Percentiles rank a stretch among this genome's conserved stretches.
Evolutionary conservation across 2,113 vertebrate species (phyloP).

Genomic region (Onychorhynchus coronatus): DNA sequence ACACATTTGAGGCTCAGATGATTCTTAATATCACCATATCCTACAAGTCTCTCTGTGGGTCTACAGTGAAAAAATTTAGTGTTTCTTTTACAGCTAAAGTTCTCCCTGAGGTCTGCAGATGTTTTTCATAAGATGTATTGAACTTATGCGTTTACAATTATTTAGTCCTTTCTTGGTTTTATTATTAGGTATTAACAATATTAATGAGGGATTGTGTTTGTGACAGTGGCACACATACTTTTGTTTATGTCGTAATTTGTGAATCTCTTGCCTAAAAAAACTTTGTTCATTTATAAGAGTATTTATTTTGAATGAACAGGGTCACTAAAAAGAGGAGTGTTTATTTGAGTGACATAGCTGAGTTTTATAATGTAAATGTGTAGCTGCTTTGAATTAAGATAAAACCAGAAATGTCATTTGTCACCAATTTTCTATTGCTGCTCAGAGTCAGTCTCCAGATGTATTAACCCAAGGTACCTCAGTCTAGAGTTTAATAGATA

Average conservation of each 20-base stretch:
- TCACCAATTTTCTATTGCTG: background rate
- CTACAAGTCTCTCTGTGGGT: background rate
- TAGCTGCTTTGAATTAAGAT: background rate
- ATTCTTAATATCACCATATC: background rate
- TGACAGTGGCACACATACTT: background rate
- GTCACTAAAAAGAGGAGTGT: background rate
- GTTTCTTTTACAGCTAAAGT: background rate
- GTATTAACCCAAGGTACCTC: background rate
- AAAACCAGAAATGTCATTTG: background rate
- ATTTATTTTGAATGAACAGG: background rate
- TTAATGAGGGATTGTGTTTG: background rate
- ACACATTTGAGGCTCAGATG: background rate
- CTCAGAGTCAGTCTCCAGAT: background rate
- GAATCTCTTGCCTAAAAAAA: background rate
- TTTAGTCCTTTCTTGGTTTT: background rate
- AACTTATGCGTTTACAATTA: background rate
- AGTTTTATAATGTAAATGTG: background rate
- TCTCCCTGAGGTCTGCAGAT: background rate
- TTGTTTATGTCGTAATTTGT: background rate
- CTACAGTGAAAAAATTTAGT: background rate
- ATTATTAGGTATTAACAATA: background rate
- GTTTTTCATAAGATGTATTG: background rate
- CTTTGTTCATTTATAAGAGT: background rate
- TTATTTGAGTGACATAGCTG: background rate
- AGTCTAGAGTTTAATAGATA: background rate